phyloP scores from a whole-genome alignment of 1,140 invertebrate genomes.

The Penaeus vannamei region DNA sequence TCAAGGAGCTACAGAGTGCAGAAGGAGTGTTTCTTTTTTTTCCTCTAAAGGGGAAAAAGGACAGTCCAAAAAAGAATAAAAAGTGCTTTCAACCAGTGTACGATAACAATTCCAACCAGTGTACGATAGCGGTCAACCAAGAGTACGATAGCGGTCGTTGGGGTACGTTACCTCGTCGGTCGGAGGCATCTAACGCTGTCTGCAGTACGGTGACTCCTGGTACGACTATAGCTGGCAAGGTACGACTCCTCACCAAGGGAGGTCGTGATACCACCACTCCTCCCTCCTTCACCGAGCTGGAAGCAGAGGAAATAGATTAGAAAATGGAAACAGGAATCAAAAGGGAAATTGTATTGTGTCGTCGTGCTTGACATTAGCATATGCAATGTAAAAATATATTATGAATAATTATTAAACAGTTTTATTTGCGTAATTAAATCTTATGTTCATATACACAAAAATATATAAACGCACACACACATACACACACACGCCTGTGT shows the following conservation, averaged over 20 bases:
- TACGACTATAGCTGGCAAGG: constrained; percentile 89
- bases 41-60: no score
- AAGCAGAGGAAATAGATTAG: not conserved
- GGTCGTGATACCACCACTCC: constrained; percentile 71
- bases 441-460: no score
- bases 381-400: no score
- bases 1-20: no score
- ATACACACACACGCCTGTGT: no score
- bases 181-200: constrained; percentile 77
- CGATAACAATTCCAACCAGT: not conserved
- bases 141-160: constrained; percentile 1
- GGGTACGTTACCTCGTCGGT: constrained; percentile 45
- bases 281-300: constrained; percentile 61
- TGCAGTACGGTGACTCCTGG: constrained; percentile 88
- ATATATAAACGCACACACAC: no score
- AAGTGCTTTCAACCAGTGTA: not conserved
- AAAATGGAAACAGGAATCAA: no score
- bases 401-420: no score
- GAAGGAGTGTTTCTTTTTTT: no score
- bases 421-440: no score
- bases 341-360: no score
- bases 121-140: constrained; percentile 26
- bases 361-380: no score
- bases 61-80: constrained; percentile 31
- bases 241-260: constrained; percentile 85